Conservation (phyloP, 2,888 invertebrate species). For the Hirtodrosophila trivittata region DNA sequence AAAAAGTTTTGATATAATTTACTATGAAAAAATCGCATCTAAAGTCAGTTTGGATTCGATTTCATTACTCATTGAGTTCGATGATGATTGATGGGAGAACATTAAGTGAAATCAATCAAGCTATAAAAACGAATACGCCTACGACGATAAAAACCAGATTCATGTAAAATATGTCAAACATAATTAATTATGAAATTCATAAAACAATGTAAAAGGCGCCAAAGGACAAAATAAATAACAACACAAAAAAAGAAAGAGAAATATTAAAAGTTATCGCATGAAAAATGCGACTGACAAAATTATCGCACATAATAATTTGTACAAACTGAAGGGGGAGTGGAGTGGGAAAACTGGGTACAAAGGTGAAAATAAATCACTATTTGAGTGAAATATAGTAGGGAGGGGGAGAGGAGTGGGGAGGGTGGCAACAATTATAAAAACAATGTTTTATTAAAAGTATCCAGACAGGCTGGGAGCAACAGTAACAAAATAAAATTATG, state of each 20-base stretch:
- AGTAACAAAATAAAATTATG: constrained; percentile 13
- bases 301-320: constrained; percentile 73
- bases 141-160: constrained; percentile 12
- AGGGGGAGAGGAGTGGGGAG: constrained; percentile 18
- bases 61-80: not conserved
- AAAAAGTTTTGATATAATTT: no score
- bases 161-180: constrained; percentile 60
- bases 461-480: constrained; percentile 25
- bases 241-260: constrained; percentile 17
- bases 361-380: constrained; percentile 53
- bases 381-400: constrained; percentile 21
- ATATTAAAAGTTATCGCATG: constrained; percentile 44
- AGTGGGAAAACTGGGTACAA: constrained; percentile 24
- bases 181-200: constrained; percentile 69
- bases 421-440: constrained; percentile 57
- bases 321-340: constrained; percentile 35
- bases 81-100: constrained; percentile 52
- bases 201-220: constrained; percentile 42
- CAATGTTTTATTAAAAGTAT: constrained; percentile 63
- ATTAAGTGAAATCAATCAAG: constrained; percentile 67
- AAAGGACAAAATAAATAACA: constrained; percentile 32
- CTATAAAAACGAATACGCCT: constrained; percentile 34
- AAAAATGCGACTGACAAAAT: constrained; percentile 70
- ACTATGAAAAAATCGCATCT: constrained; percentile 4
- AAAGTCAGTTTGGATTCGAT: not conserved